Evolutionary conservation across 2,888 invertebrate genomes (phyloP), one percentile per base, ranked within the genome.

Genomic region (Thereva nobilitata): DNA sequence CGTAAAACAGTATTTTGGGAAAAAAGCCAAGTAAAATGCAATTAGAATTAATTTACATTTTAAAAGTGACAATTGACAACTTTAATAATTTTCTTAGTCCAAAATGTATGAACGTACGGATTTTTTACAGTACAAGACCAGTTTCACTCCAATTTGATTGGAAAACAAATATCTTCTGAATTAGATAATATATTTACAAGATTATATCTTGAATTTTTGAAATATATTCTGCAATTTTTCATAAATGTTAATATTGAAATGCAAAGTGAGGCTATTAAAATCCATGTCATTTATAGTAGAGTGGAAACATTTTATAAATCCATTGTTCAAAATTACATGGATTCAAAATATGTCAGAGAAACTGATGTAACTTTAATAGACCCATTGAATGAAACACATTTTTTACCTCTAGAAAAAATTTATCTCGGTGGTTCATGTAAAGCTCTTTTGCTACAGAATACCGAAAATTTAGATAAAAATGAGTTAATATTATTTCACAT

Each of bases 231-330:
- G 23, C 49, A 49, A 4, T 23, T 49, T 49, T 49, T 23, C 2
- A 45, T 45, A 10, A 45, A 45, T 45, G 9, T 45, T 9, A 6
- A 45, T 45, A 10, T 45, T 1, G 7, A 45, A 45, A 45, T 45
- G 45, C 45, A n/a, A 45, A 45, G 45, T 45, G n/a, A 45, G 45
- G 10, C 9, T 45, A 45, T 45, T 45, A 45, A 45, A 45, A 45
- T 45, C 45, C 45, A 45, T n/a, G 45, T 45, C 10, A 9, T 45
- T 10, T 45, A 45, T 45, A 45, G 10, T 10, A 45, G 45, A 45
- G 45, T 45, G 1, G 45, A 45, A 45, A 45, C 45, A 45, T 45
- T 45, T 45, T 45, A 9, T 45, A 45, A 45, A 45, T 8, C 45
- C 9, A 45, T 45, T 45, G 10, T 45, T 45, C n/a, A 45, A 45